Evolutionary conservation across 1,140 invertebrate species (phyloP), one percentile per base, ranked within the genome.

Genomic region (Cheumatopsyche charites): DNA sequence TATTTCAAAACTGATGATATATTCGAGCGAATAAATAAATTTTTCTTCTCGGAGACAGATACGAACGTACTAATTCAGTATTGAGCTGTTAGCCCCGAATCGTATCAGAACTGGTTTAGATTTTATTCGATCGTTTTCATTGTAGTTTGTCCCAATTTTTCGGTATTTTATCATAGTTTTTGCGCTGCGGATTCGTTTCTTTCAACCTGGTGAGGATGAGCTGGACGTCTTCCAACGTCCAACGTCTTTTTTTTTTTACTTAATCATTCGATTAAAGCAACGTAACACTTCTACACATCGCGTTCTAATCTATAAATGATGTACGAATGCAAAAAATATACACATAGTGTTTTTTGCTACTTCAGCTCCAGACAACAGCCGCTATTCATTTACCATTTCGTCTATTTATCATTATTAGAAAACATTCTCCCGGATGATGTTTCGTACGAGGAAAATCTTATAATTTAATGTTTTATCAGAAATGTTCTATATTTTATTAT

Each of bases 181-280:
- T 58, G 13, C 9, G n/a, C 12, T 47, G 15, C 4, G 43, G 3
- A n/a, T 47, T 47, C 43, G 43, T 47, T 47, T 47, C 29, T 36
- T 47, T 13, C 43, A 15, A 15, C 3, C 3, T 47, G 12, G 43
- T 47, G 43, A 47, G 43, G 69, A 25, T 42, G 41, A 42, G 9
- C 52, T 72, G 70, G 70, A 62, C 21, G 23, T 1, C 41, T 23
- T 65, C 70, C 70, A 72, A 58, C 67, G 19, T 41, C 55, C 55
- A 67, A 42, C 45, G 26, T 66, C 41, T 66, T 41, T 47, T 66
- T 68, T 68, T 68, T 66, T 68, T 68, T 68, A 15, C 49, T 26
- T 68, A 68, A 68, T 68, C 67, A 68, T 61, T 23, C 67, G 67
- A 68, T 68, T 68, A 68, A 55, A 45, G 49, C 63, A 45, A 47